Evolutionary conservation across 2,113 vertebrate genomes (phyloP), one percentile per base, ranked within the genome.

Genomic region (Cephalopterus ornatus): DNA sequence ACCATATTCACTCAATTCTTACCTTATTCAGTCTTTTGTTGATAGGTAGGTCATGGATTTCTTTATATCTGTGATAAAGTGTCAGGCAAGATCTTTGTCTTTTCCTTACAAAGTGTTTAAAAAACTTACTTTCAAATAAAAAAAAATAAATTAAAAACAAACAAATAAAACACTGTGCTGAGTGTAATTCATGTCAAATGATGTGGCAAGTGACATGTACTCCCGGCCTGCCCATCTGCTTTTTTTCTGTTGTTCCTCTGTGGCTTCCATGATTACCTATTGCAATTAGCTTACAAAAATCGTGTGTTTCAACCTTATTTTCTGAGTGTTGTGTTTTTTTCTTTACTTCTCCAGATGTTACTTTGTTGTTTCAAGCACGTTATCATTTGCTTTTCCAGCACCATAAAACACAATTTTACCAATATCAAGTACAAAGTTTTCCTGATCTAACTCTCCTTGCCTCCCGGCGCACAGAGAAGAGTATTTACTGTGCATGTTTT

Each of bases 111-210:
- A 96, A 49, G 15, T 37, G 24, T 76, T 79, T 79, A 30, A 75
- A 94, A 66, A 68, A 35, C 9, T 26, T n/a, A 46, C 13, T 59
- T 61, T 32, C 8, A 61, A 89, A 41, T 47, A 2, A 8, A 19
- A 32, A 66, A 33, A 21, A 37, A 23, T n/a, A 20, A 11, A 8
- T 8, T 4, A 20, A 23, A 5, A 14, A 4, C 7, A 32, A 21
- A 2, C 5, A 49, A 52, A 52, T 28, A 41, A 5, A 22, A 6
- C 14, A 93, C 88, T 52, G 85, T 65, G 65, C 47, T 58, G 50
- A 91, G 52, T 94, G 49, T 94, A 89, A 96, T 90, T 95, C 86
- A 79, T 86, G 61, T 85, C 85, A 91, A 95, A 74, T 58, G 82
- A 95, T 89, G 68, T 66, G 81, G 76, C 75, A 89, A 94, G 76